Conservation (phyloP, 1,140 invertebrate genomes). For the Cydia fagiglandana region DNA sequence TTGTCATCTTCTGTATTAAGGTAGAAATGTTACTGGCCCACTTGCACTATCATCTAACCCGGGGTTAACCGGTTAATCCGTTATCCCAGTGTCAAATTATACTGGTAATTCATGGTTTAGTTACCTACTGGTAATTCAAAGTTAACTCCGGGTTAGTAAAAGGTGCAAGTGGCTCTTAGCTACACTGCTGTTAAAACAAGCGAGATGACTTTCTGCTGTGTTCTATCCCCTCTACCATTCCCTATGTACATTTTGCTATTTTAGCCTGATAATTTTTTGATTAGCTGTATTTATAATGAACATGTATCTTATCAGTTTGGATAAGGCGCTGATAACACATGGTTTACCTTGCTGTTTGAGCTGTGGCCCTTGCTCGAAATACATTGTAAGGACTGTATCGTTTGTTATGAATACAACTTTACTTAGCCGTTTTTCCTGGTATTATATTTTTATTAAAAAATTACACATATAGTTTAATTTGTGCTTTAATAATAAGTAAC, state of each 20-base stretch:
- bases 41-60: no score
- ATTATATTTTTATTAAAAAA: no score
- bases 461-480: no score
- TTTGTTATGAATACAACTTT: no score
- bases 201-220: neutral
- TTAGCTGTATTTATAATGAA: constrained; percentile 63
- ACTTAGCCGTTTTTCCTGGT: no score
- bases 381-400: constrained; percentile 35
- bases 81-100: no score
- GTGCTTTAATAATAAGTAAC: no score
- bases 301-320: constrained; percentile 62
- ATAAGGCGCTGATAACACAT: constrained; percentile 55
- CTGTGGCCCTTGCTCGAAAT: constrained; percentile 43
- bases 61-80: no score
- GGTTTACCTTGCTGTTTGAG: constrained; percentile 48
- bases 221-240: neutral
- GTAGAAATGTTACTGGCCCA: neutral
- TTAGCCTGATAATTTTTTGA: constrained; percentile 47
- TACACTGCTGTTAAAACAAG: neutral
- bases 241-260: neutral
- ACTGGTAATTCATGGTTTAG: no score
- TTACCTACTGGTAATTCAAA: no score
- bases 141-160: no score
- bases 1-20: neutral
- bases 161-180: no score